phyloP scores from a whole-genome alignment of 2,113 vertebrate genomes.

The Glaucomys volans region DNA sequence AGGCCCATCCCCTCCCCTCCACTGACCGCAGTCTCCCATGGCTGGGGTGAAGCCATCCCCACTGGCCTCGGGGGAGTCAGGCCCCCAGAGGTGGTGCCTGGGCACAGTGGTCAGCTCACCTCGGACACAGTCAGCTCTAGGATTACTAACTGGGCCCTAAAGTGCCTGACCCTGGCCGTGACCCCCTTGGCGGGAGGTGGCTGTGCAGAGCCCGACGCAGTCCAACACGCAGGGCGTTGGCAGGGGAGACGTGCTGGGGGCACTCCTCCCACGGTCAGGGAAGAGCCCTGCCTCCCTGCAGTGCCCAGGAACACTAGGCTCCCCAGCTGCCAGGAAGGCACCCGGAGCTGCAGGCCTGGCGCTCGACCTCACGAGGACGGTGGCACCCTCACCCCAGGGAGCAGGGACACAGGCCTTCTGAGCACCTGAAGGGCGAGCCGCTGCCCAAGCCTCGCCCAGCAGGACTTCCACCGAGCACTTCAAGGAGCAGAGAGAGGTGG shows the following conservation, averaged over 20 bases:
- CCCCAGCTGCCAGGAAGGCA: neutral
- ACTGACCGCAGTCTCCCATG: fast-evolving
- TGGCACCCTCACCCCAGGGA: no score
- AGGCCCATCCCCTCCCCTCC: no score
- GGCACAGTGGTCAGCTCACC: neutral
- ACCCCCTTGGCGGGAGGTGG: no score
- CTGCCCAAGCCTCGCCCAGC: no score
- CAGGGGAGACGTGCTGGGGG: no score
- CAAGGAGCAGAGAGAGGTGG: no score
- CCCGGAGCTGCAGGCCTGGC: no score
- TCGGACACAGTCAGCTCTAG: neutral
- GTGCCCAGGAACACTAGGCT: neutral
- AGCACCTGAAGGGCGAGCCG: no score
- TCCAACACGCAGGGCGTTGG: neutral
- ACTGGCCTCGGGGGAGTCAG: neutral
- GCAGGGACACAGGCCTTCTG: no score
- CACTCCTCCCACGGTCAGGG: neutral
- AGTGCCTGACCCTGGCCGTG: neutral
- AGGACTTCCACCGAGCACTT: no score
- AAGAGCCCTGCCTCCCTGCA: neutral
- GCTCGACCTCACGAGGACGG: no score
- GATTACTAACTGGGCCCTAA: neutral
- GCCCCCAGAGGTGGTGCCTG: neutral
- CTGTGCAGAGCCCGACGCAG: neutral
- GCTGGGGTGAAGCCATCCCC: neutral